Evolutionary conservation across 2,888 invertebrate species (phyloP).

Genomic region (Tachina lurida): DNA sequence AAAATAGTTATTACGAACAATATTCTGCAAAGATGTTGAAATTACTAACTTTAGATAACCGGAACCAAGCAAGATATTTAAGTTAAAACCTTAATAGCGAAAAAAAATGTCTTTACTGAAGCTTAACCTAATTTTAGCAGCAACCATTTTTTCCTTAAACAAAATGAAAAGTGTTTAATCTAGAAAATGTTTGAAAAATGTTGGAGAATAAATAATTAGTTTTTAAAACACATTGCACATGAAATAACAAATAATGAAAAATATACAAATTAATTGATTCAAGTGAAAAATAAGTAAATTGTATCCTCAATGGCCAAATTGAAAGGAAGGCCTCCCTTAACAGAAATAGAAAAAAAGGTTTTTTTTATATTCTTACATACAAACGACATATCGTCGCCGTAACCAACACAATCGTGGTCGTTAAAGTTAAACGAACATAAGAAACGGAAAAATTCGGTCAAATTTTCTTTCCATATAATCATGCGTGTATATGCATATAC

Average conservation of each 20-base stretch:
- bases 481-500: conserved; percentile 55
- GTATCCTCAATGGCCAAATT: background rate
- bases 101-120: conserved; percentile 46
- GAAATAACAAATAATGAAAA: no score
- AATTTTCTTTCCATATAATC: conserved; percentile 71
- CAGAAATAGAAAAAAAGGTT: conserved; percentile 13
- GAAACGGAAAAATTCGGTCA: conserved; percentile 75
- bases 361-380: conserved; percentile 48
- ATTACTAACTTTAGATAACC: background rate
- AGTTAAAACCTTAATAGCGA: conserved; percentile 30
- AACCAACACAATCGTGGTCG: conserved; percentile 70
- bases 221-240: background rate
- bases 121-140: conserved; percentile 61
- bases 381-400: conserved; percentile 68
- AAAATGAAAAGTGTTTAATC: conserved; percentile 13
- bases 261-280: background rate
- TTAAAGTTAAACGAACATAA: conserved; percentile 67
- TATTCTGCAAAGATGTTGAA: background rate
- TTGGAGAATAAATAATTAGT: no score
- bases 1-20: conserved; percentile 31
- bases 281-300: background rate
- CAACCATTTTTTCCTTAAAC: conserved; percentile 38
- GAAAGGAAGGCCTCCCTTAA: background rate
- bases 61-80: conserved; percentile 24
- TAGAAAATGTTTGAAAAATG: conserved; percentile 17